A percentile compares a stretch with the other conserved stretches of the same genome.
phyloP scores from a whole-genome alignment of 2,888 invertebrate genomes.

The Thecocarcelia acutangulata region DNA sequence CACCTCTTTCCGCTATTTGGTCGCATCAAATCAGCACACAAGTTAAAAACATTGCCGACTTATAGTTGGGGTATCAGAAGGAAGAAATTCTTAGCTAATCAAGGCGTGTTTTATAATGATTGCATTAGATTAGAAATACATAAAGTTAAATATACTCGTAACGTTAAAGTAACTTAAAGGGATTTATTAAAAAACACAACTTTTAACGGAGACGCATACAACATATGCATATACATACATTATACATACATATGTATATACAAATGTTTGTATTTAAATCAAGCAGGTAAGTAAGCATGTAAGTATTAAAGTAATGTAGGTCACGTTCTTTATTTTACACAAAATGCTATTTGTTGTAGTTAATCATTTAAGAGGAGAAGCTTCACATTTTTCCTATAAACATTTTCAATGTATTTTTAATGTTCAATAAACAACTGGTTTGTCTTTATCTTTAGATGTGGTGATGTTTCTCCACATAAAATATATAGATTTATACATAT shows the following conservation, averaged over 20 bases:
- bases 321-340: constrained; percentile 53
- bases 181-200: constrained; percentile 1
- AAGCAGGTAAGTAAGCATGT: neutral
- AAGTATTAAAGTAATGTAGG: constrained; percentile 48
- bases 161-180: constrained; percentile 7
- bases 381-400: constrained; percentile 26
- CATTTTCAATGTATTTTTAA: constrained; percentile 18
- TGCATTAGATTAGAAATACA: constrained; percentile 2
- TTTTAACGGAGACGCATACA: no score
- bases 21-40: constrained; percentile 10
- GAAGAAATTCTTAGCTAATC: constrained; percentile 11
- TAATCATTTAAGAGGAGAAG: constrained; percentile 28
- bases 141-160: constrained; percentile 12
- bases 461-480: neutral
- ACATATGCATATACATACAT: no score
- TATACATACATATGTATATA: no score
- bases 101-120: constrained; percentile 47
- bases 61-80: neutral
- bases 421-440: constrained; percentile 31
- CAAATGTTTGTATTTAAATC: neutral
- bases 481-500: no score
- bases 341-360: constrained; percentile 35
- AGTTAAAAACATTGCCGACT: neutral
- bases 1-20: constrained; percentile 16
- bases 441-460: constrained; percentile 35